Conservation (phyloP, 2,888 invertebrate species). For the Phania funesta region DNA sequence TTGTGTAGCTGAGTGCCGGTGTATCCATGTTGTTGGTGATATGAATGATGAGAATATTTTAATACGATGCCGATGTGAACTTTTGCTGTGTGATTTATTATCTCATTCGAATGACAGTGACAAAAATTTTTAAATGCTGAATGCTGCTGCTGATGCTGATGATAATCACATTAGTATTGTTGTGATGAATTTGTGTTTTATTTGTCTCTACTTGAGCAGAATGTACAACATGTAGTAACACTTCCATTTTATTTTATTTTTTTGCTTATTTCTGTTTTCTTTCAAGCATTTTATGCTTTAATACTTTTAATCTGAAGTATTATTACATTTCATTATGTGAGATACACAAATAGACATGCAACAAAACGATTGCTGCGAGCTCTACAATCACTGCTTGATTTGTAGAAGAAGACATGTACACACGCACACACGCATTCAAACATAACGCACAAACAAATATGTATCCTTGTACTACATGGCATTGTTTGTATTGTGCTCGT, state of each 20-base stretch:
- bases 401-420: background rate
- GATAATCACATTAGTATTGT: constrained; percentile 1
- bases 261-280: background rate
- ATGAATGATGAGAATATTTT: background rate
- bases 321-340: constrained; percentile 44
- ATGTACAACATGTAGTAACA: background rate
- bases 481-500: constrained; percentile 1
- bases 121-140: background rate
- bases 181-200: constrained; percentile 21
- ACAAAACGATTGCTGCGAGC: constrained; percentile 2
- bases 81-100: constrained; percentile 37
- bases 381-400: constrained; percentile 25
- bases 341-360: background rate
- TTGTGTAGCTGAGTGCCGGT: background rate
- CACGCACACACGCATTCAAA: background rate
- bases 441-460: background rate
- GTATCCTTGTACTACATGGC: constrained; percentile 42
- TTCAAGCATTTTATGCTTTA: constrained; percentile 41
- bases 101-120: background rate
- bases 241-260: constrained; percentile 25
- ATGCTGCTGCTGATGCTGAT: background rate
- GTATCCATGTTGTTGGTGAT: background rate
- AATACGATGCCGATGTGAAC: background rate
- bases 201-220: constrained; percentile 17
- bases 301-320: constrained; percentile 52